Evolutionary conservation across 2,888 invertebrate genomes (phyloP), one percentile per base, ranked within the genome.

Genomic region (Ochropleura plecta): DNA sequence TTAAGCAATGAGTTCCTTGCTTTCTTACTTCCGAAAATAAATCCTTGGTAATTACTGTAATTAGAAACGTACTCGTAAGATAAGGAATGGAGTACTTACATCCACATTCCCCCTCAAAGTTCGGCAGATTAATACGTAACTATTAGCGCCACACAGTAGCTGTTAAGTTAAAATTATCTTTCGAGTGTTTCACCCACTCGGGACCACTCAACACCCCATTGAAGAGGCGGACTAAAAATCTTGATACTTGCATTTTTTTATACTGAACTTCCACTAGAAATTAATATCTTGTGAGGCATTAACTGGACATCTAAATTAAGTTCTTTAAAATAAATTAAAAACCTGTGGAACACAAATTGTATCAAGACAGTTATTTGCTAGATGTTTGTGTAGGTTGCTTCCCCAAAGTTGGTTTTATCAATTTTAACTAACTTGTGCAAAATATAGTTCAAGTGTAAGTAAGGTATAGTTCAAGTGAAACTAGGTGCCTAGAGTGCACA

Each of bases 81-180:
- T 60, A n/a, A 42, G 6, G 10, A 44, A n/a, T 12, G 5, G 40
- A 42, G 51, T 57, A n/a, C 46, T 42, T 40, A 30, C 63, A 79
- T 57, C 16, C n/a, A 44, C 59, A 72, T 57, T 70, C 55, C 42
- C 55, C 51, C 30, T 55, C 66, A 81, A 83, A 44, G 59, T 57
- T 71, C 44, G 59, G 57, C 67, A 79, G 73, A 73, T 82, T 86
- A 84, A 85, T 86, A 85, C 70, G 83, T 85, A 80, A 78, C 86
- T 88, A 88, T 89, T 89, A 88, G 86, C 79, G 81, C 84, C 86
- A 68, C 20, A 81, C 83, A 80, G 88, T 84, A 88, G 87, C 86
- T 69, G 81, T 83, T 78, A 79, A 87, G 91, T 91, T 93, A 92
- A 92, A 93, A 92, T 93, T 92, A 93, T 91, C 92, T 92, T 82